Percentiles rank a stretch among this genome's conserved stretches.
Evolutionary conservation across 2,113 vertebrate genomes (phyloP).

Genomic region (Neofelis nebulosa): DNA sequence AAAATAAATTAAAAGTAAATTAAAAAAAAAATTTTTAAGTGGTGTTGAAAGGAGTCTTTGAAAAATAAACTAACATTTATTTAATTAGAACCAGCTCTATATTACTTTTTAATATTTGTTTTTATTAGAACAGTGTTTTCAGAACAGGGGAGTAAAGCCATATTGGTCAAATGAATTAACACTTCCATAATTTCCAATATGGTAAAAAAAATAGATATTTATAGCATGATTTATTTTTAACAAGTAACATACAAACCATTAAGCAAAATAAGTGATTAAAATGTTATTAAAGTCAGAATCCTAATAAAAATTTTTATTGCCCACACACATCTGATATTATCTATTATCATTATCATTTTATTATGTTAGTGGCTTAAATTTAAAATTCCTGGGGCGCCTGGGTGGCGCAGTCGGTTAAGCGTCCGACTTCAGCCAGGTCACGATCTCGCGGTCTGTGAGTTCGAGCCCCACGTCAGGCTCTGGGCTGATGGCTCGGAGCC

Average conservation of each 20-base stretch:
- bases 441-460: no score
- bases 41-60: not conserved
- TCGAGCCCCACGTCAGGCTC: no score
- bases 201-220: not conserved
- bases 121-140: constrained; percentile 11
- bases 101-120: not conserved
- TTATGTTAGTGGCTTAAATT: constrained; percentile 40
- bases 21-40: no score
- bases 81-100: constrained; percentile 31
- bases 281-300: constrained; percentile 53
- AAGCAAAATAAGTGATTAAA: constrained; percentile 46
- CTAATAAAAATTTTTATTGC: constrained; percentile 43
- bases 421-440: no score
- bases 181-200: not conserved
- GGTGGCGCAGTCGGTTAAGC: no score
- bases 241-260: not conserved
- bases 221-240: constrained; percentile 14
- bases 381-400: not conserved
- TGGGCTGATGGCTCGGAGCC: no score
- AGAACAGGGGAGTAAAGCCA: not conserved
- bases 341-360: constrained; percentile 24
- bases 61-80: constrained; percentile 31
- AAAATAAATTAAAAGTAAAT: no score
- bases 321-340: not conserved
- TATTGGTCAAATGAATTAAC: not conserved